These are phyloP conservation scores for Periphyllus acericola DNA, from an alignment of 2,888 invertebrate genomes.

Conservation along the genomic window DNA sequence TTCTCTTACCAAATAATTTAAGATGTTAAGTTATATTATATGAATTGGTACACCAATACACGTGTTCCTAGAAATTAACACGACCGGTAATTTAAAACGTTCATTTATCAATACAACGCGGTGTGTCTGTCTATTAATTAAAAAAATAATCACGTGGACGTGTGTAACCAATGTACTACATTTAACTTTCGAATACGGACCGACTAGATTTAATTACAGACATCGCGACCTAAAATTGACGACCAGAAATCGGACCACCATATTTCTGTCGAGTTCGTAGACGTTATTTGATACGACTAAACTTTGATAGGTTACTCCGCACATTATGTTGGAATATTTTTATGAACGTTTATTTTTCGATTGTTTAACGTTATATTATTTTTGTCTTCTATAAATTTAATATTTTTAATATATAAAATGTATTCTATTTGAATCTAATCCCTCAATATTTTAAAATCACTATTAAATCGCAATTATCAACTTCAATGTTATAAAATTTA, in stretches of 20 bases:
- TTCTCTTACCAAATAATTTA: constrained; percentile 5
- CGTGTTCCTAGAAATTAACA: constrained; percentile 1
- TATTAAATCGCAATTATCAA: no score
- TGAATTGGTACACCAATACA: no score
- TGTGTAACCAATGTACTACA: neutral
- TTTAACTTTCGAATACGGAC: neutral
- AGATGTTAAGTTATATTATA: neutral
- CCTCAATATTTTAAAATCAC: no score
- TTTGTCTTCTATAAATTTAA: no score
- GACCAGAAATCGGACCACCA: neutral
- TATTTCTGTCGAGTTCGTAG: neutral
- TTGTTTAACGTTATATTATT: no score
- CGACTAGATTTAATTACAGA: neutral
- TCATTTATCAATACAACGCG: neutral
- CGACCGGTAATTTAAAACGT: constrained; percentile 21
- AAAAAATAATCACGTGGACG: constrained; percentile 22
- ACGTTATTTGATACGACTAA: neutral
- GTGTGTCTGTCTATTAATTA: neutral
- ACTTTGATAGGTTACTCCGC: no score
- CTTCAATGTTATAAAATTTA: no score
- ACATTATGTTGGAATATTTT: no score
- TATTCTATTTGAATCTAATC: no score
- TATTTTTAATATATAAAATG: no score
- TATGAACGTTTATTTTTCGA: no score
- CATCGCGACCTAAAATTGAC: neutral